These are phyloP conservation scores for Vidua macroura DNA, from an alignment of 2,113 vertebrate genomes.

Conservation along the genomic window DNA sequence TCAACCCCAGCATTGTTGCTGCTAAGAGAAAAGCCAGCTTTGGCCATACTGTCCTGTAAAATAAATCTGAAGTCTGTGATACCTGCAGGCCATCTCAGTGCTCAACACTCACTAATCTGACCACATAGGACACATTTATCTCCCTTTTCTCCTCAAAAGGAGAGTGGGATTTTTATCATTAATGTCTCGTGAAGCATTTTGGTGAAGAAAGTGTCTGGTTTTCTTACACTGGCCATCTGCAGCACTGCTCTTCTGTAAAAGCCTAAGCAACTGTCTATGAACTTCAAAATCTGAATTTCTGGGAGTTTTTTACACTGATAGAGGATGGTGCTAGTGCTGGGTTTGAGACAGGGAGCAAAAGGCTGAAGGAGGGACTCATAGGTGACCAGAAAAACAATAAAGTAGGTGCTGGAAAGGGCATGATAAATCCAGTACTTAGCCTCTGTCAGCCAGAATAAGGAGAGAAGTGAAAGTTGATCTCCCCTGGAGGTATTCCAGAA, in stretches of 20 bases:
- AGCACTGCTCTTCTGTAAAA: neutral
- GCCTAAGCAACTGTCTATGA: neutral
- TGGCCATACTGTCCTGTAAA: slow-evolving; percentile 22
- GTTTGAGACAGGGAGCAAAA: neutral
- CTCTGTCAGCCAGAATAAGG: slow-evolving; percentile 19
- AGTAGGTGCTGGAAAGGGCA: slow-evolving; percentile 29
- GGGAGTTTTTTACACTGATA: neutral
- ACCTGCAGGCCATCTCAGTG: neutral
- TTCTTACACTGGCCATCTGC: neutral
- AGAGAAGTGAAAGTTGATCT: slow-evolving; percentile 23
- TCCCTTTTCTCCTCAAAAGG: slow-evolving; percentile 21
- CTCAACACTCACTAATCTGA: slow-evolving; percentile 11
- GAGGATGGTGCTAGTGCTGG: neutral
- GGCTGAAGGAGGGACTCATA: neutral
- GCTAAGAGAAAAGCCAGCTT: slow-evolving; percentile 31
- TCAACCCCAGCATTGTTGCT: neutral
- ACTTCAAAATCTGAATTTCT: slow-evolving; percentile 3
- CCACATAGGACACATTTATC: slow-evolving; percentile 21
- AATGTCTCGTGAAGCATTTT: slow-evolving; percentile 14
- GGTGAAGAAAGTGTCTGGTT: neutral
- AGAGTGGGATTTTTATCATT: slow-evolving; percentile 1
- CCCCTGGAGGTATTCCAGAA: slow-evolving; percentile 20
- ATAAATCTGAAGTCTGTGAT: slow-evolving; percentile 5
- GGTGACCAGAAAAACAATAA: neutral
- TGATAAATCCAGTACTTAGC: slow-evolving; percentile 51